These are phyloP conservation scores for Notocelia uddmanniana DNA, from an alignment of 2,888 invertebrate species.

Conservation along the genomic window DNA sequence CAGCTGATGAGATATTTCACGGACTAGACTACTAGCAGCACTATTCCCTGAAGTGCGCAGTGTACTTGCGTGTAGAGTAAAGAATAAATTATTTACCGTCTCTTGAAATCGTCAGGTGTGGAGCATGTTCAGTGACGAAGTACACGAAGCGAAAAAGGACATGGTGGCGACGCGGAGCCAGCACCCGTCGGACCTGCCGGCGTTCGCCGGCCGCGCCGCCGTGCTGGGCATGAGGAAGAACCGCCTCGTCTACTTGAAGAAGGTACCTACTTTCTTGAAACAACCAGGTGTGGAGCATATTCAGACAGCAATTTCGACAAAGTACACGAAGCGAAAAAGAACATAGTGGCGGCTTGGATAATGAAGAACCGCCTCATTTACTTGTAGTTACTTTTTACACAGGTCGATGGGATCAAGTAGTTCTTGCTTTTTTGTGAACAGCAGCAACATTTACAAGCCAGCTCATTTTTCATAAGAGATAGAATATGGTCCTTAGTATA, in stretches of 20 bases:
- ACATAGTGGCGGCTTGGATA: slow-evolving; percentile 87
- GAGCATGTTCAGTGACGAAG: slow-evolving; percentile 91
- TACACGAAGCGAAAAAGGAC: slow-evolving; percentile 90
- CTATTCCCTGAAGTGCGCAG: too few species aligned
- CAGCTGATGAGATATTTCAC: too few species aligned
- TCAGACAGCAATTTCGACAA: slow-evolving; percentile 91
- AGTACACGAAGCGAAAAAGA: slow-evolving; percentile 90
- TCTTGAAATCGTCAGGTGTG: slow-evolving; percentile 83
- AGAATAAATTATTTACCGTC: slow-evolving; percentile 6
- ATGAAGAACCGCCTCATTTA: slow-evolving; percentile 88
- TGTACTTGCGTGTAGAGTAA: too few species aligned
- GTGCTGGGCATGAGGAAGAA: slow-evolving; percentile 89
- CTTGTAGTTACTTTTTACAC: slow-evolving; percentile 75
- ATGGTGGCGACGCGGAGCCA: slow-evolving; percentile 86
- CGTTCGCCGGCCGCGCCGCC: slow-evolving; percentile 90
- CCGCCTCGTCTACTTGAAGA: slow-evolving; percentile 85
- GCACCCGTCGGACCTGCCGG: slow-evolving; percentile 89
- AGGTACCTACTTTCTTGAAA: slow-evolving; percentile 71
- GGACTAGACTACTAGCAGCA: too few species aligned
- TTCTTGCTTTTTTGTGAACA: neutral
- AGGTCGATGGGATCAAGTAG: neutral
- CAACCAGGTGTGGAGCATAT: slow-evolving; percentile 90
- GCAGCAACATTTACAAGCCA: too few species aligned
- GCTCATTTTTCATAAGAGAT: too few species aligned
- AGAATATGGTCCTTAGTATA: too few species aligned